Evolutionary conservation across 2,888 invertebrate species (phyloP).

Genomic region (Oxyscelio sp.): DNA sequence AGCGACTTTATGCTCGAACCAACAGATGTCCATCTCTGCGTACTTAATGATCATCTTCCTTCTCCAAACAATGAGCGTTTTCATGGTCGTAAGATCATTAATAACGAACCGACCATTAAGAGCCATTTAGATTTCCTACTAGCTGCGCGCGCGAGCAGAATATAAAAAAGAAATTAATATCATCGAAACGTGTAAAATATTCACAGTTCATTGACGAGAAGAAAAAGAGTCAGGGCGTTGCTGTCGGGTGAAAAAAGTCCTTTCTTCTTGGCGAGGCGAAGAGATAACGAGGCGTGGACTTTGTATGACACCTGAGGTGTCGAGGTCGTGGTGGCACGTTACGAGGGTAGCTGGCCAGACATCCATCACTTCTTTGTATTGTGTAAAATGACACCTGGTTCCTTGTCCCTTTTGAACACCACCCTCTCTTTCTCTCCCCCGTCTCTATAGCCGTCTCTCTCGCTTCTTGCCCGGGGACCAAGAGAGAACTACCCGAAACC

Average conservation of each 20-base stretch:
- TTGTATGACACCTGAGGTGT: constrained; percentile 85
- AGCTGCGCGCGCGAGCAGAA: background rate
- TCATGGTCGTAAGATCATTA: constrained; percentile 32
- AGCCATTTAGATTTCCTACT: constrained; percentile 30
- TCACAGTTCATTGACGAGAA: constrained; percentile 60
- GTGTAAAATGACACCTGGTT: constrained; percentile 85
- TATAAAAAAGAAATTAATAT: constrained; percentile 60
- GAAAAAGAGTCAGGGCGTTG: constrained; percentile 29
- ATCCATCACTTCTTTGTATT: constrained; percentile 87
- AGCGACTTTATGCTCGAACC: no score
- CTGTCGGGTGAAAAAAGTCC: constrained; percentile 41
- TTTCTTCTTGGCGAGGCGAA: constrained; percentile 64
- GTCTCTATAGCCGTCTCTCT: constrained; percentile 8
- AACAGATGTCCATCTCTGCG: background rate
- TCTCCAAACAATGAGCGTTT: background rate
- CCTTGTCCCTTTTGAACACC: constrained; percentile 77
- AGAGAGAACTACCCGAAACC: constrained; percentile 74
- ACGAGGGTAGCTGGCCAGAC: constrained; percentile 82
- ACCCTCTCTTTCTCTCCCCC: constrained; percentile 64
- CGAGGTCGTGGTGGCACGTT: constrained; percentile 83
- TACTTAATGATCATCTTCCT: constrained; percentile 15
- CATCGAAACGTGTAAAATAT: constrained; percentile 62
- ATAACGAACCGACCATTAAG: constrained; percentile 38
- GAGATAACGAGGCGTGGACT: constrained; percentile 85
- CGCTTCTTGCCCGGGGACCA: constrained; percentile 34